Conservation (phyloP, 1,140 invertebrate genomes). For the Mycetomoellerius zeteki region DNA sequence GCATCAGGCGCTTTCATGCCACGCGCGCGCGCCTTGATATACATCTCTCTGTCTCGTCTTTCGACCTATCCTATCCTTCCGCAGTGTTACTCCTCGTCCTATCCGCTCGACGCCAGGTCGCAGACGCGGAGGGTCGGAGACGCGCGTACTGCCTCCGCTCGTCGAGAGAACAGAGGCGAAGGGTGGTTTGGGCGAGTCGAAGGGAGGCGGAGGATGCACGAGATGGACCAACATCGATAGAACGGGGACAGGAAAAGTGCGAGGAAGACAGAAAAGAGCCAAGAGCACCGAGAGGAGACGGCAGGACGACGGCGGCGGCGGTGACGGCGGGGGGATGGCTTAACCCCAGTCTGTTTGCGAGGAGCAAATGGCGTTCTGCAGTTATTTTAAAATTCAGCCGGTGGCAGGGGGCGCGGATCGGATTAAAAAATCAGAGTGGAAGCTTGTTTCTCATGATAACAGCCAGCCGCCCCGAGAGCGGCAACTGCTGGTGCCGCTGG, state of each 20-base stretch:
- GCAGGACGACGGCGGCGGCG: constrained; percentile 11
- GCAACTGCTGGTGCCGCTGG: constrained; percentile 85
- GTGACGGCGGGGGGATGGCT: constrained; percentile 73
- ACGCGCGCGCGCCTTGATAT: constrained; percentile 27
- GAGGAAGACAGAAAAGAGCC: constrained; percentile 63
- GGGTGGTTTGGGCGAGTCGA: constrained; percentile 18
- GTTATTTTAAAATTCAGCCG: constrained; percentile 87
- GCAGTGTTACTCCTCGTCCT: constrained; percentile 37
- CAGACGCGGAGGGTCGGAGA: constrained; percentile 41
- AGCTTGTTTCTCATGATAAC: constrained; percentile 88
- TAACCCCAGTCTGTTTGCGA: constrained; percentile 85
- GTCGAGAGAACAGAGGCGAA: constrained; percentile 65
- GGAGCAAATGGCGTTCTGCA: constrained; percentile 87
- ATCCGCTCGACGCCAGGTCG: constrained; percentile 21
- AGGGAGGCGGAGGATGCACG: constrained; percentile 9
- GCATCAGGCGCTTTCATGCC: constrained; percentile 72
- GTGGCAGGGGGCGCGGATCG: constrained; percentile 81
- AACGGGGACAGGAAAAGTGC: constrained; percentile 55
- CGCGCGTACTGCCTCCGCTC: constrained; percentile 34
- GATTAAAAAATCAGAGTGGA: constrained; percentile 88
- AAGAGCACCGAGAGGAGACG: constrained; percentile 62
- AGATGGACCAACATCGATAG: constrained; percentile 44
- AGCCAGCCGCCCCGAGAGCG: constrained; percentile 83
- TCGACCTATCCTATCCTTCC: constrained; percentile 35
- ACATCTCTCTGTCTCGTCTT: constrained; percentile 43